phyloP scores from a whole-genome alignment of 2,888 invertebrate genomes.

The Lacanobia oleracea region DNA sequence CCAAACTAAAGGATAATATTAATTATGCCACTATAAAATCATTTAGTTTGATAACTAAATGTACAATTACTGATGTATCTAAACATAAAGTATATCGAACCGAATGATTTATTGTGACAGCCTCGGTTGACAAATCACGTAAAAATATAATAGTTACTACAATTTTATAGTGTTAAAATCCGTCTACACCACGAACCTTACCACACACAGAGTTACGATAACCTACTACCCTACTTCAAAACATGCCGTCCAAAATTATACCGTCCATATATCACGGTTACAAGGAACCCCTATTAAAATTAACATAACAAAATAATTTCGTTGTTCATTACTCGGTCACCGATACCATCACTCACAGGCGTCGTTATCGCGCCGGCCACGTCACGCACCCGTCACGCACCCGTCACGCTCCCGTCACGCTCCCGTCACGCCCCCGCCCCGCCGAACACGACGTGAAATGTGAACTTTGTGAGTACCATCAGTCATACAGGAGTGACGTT shows the following conservation, averaged over 20 bases:
- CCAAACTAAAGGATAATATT: too few relatives aligned
- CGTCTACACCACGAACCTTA: neutral
- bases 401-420: constrained; percentile 35
- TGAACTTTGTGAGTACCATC: constrained; percentile 45
- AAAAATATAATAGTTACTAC: too few relatives aligned
- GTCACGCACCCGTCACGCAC: constrained; percentile 23
- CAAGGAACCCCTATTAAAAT: constrained; percentile 35
- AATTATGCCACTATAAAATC: too few relatives aligned
- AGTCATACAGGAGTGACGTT: constrained; percentile 52
- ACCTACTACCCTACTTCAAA: constrained; percentile 34
- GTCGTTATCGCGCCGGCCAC: constrained; percentile 28
- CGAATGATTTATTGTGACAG: neutral
- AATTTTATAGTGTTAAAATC: neutral
- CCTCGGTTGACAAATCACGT: neutral
- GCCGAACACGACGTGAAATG: constrained; percentile 23
- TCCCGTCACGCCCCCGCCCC: neutral
- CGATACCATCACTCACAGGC: constrained; percentile 42
- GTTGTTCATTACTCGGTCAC: constrained; percentile 17
- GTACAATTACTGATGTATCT: too few relatives aligned
- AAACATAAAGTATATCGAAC: too few relatives aligned
- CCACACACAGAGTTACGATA: neutral
- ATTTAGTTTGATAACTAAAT: too few relatives aligned
- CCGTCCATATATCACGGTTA: constrained; percentile 1
- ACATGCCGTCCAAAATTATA: constrained; percentile 6
- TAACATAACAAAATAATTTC: constrained; percentile 47